Percentiles rank a stretch among this genome's conserved stretches.
These are phyloP conservation scores for Escarpia spicata DNA, from an alignment of 2,888 invertebrate species.

Conservation along the genomic window DNA sequence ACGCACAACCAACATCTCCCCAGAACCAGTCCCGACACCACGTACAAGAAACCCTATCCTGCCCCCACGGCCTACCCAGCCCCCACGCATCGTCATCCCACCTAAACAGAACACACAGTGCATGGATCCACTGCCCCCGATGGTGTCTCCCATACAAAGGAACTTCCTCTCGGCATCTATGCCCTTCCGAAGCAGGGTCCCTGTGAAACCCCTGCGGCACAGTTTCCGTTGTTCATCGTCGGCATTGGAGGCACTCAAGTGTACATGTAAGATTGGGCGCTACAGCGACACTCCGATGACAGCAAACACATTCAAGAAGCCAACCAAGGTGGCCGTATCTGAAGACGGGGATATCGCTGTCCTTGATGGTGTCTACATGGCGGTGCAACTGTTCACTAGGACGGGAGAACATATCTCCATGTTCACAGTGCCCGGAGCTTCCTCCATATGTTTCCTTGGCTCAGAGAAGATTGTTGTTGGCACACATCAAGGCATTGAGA, in stretches of 20 bases:
- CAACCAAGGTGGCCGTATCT: conserved; percentile 33
- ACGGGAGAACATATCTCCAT: conserved; percentile 33
- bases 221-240: conserved; percentile 13
- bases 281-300: conserved; percentile 34
- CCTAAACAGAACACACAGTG: neutral
- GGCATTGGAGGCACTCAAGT: conserved; percentile 20
- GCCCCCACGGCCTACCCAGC: neutral
- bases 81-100: neutral
- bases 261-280: conserved; percentile 34
- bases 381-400: conserved; percentile 36
- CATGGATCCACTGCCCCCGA: neutral
- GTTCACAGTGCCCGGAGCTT: conserved; percentile 39
- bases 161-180: neutral
- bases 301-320: conserved; percentile 32
- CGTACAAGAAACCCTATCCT: neutral
- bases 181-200: neutral
- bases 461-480: conserved; percentile 33
- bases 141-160: neutral
- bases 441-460: conserved; percentile 29
- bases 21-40: neutral
- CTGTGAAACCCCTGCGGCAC: conserved; percentile 32
- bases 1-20: neutral
- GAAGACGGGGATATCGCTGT: conserved; percentile 33
- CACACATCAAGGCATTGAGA: conserved; percentile 37
- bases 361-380: conserved; percentile 33